phyloP scores from a whole-genome alignment of 2,113 vertebrate genomes.

The Tretioscincus oriximinensis region DNA sequence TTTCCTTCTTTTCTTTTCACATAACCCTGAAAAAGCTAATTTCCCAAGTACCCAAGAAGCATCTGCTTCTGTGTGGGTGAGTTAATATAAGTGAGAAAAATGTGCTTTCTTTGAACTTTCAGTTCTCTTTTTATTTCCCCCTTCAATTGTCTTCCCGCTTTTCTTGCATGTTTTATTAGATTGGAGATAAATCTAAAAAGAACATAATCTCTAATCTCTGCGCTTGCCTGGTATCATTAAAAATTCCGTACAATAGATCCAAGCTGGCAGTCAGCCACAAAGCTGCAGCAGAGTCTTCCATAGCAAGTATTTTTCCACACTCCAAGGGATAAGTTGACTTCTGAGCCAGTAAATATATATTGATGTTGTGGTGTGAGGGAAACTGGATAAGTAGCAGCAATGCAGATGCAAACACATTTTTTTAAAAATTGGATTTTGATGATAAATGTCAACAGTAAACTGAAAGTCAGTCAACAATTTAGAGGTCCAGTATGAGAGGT shows the following conservation, averaged over 20 bases:
- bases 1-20: too few relatives aligned
- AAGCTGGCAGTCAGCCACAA: slow-evolving; percentile 7
- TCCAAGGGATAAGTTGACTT: slow-evolving; percentile 5
- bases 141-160: background rate
- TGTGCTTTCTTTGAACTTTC: background rate
- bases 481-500: background rate
- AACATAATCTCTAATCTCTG: background rate
- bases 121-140: background rate
- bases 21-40: background rate
- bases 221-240: slow-evolving; percentile 12
- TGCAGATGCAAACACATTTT: background rate
- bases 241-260: slow-evolving; percentile 22
- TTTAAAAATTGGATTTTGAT: background rate
- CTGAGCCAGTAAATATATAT: slow-evolving; percentile 11
- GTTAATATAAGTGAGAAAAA: background rate
- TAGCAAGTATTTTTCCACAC: background rate
- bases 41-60: background rate
- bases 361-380: background rate
- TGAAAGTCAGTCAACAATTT: background rate
- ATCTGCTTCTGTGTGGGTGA: background rate
- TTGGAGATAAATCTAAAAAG: slow-evolving; percentile 15
- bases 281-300: background rate
- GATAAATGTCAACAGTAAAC: background rate
- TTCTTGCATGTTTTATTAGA: slow-evolving; percentile 32
- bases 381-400: background rate